Conservation (phyloP, 35 echinoderm and acorn worm species). For the Chiridota heheva region DNA sequence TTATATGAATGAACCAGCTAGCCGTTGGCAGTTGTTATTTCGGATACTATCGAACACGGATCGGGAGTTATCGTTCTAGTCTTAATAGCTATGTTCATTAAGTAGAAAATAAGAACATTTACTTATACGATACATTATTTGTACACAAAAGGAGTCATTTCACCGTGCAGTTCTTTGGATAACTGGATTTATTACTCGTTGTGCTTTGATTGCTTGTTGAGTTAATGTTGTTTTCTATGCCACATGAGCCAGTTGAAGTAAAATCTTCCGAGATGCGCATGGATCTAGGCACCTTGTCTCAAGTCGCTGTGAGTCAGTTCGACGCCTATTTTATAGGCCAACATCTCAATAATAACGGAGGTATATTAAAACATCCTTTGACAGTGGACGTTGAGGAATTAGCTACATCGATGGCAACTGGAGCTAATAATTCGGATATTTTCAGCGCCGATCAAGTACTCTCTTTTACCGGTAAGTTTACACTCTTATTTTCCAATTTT, state of each 20-base stretch:
- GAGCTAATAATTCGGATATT: constrained; percentile 19
- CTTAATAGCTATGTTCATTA: constrained; percentile 1
- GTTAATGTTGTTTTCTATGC: constrained; percentile 37
- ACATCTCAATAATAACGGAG: constrained; percentile 35
- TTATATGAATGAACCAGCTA: constrained; percentile 63
- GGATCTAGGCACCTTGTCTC: constrained; percentile 86
- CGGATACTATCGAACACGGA: constrained; percentile 39
- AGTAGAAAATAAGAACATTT: constrained; percentile 17
- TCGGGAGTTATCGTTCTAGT: constrained; percentile 70
- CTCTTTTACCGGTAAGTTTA: constrained; percentile 35
- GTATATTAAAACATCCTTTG: constrained; percentile 41
- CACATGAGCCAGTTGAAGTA: constrained; percentile 14
- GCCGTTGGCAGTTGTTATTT: constrained; percentile 61
- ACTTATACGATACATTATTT: constrained; percentile 21
- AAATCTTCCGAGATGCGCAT: constrained; percentile 92
- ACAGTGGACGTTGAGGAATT: constrained; percentile 43
- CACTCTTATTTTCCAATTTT: neutral
- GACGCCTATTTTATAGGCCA: constrained; percentile 75
- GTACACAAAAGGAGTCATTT: constrained; percentile 34
- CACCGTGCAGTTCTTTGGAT: constrained; percentile 26
- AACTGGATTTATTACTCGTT: constrained; percentile 25
- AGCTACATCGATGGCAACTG: constrained; percentile 64
- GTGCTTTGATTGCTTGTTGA: constrained; percentile 53
- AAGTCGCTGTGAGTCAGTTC: constrained; percentile 82
- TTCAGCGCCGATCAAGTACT: constrained; percentile 53